Conservation (phyloP, 2,113 vertebrate species). For the Salvelinus alpinus region DNA sequence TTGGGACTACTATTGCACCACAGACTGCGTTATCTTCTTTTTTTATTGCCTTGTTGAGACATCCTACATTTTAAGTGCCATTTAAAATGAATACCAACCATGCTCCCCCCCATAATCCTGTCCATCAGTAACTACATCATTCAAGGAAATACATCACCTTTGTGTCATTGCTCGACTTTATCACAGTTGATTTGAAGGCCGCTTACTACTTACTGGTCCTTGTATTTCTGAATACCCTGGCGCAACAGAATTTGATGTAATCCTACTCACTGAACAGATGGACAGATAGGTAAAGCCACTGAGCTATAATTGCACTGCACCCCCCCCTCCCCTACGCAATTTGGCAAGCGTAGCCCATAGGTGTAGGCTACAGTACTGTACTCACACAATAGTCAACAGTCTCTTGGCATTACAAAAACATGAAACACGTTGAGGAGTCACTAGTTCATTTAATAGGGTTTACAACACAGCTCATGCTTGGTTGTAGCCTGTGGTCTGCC, state of each 20-base stretch:
- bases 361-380: no score
- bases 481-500: not conserved
- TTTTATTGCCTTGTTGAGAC: no score
- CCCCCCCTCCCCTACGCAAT: not conserved
- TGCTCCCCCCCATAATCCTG: not conserved
- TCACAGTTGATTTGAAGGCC: slow-evolving; percentile 26
- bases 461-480: no score
- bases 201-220: slow-evolving; percentile 8
- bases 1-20: no score
- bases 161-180: not conserved
- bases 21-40: no score
- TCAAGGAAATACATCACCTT: not conserved
- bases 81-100: not conserved
- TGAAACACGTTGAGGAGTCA: no score
- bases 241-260: slow-evolving; percentile 46
- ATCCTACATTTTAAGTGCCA: no score
- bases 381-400: no score
- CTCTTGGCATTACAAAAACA: no score
- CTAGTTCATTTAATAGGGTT: no score
- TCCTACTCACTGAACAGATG: slow-evolving; percentile 44
- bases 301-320: slow-evolving; percentile 12
- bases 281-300: slow-evolving; percentile 30
- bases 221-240: slow-evolving; percentile 35
- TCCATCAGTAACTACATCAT: not conserved
- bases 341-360: no score